phyloP scores from a whole-genome alignment of 2,888 invertebrate genomes.

The Ferrisia virgata region DNA sequence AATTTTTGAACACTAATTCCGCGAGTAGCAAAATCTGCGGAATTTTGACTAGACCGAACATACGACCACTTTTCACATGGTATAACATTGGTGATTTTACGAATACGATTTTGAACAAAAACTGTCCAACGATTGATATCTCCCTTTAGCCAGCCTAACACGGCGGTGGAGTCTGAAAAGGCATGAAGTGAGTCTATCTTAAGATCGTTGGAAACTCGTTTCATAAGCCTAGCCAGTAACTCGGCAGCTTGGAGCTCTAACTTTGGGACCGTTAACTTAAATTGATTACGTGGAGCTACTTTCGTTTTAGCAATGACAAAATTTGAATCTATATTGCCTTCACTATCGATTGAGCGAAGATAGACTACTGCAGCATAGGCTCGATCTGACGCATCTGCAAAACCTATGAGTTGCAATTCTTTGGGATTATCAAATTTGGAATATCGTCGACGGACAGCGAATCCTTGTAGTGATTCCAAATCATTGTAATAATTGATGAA shows the following conservation, averaged over 20 bases:
- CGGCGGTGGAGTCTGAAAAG: slow-evolving; percentile 28
- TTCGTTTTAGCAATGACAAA: neutral
- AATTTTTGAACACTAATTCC: neutral
- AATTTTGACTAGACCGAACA: neutral
- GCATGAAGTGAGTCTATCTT: neutral
- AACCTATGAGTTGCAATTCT: neutral
- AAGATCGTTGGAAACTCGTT: neutral
- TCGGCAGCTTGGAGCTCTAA: neutral
- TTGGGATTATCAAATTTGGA: neutral
- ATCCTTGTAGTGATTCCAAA: neutral
- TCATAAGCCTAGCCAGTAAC: neutral
- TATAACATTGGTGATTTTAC: neutral
- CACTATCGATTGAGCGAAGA: neutral
- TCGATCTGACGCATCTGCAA: neutral
- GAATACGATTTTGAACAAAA: slow-evolving; percentile 20
- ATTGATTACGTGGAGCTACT: neutral
- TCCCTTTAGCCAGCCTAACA: neutral
- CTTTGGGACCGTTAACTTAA: neutral
- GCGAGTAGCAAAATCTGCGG: slow-evolving; percentile 13
- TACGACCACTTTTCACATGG: neutral
- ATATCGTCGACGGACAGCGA: neutral
- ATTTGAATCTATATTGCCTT: neutral
- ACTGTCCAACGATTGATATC: neutral
- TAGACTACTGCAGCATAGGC: slow-evolving; percentile 13
- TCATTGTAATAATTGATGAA: neutral